Evolutionary conservation across 2,888 invertebrate genomes (phyloP), one percentile per base, ranked within the genome.

Genomic region (Lithophane socia): DNA sequence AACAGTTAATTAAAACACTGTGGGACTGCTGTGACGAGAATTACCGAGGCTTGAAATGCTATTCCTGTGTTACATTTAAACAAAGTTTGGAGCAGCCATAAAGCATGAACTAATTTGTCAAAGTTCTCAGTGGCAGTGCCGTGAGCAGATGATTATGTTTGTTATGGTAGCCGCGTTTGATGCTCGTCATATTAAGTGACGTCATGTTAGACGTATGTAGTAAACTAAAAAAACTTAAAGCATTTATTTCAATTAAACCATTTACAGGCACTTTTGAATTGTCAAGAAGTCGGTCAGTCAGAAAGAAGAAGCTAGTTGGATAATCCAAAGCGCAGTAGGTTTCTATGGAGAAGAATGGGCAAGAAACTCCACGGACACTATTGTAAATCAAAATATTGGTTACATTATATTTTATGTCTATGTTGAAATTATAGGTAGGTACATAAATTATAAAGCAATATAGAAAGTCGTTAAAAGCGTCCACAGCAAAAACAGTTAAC

Each of bases 41-140:
- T 85, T 75, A 84, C 84, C 83, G 73, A 84, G 85, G 84, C 89
- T 79, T 68, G 77, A 70, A 85, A 85, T 83, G 83, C 78, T 84
- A 75, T 90, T 89, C 83, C 85, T 86, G 88, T 87, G 88, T 82
- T 82, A 88, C 85, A 87, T 89, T 86, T 90, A 87, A 91, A 90
- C 91, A 89, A 93, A 93, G 91, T 94, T 94, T 89, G 89, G 83
- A 90, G 89, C 87, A 89, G 92, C 91, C 91, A 92, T 95, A 94
- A 94, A 95, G 91, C 93, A 93, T 92, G 91, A 93, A 94, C 93
- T 94, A 94, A 94, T 95, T 95, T 95, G 94, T 95, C 95, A 94
- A 93, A 94, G 93, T 94, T 93, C 90, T 90, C 90, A 88, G 91
- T 91, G 91, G 89, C 90, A 90, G 89, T 88, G 90, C 88, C 86